Evolutionary conservation across 2,888 invertebrate species (phyloP), one percentile per base, ranked within the genome.

Genomic region (Callyntrura sp.): DNA sequence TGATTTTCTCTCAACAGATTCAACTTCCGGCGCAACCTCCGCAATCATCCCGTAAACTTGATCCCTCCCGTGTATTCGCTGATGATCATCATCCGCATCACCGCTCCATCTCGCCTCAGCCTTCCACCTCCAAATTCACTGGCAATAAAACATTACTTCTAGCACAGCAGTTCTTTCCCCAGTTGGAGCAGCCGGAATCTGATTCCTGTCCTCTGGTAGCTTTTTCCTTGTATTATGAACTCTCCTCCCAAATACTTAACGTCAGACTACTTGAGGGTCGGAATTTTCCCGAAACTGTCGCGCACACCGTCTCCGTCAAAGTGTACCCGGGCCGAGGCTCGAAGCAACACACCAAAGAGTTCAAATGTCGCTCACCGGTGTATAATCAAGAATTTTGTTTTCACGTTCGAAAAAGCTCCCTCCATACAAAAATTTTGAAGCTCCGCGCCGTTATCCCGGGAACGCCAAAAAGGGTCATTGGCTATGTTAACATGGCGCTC

Each of bases 351-450:
- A 93, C 92, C 3, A 91, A 91, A 73, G 93, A 92, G 28, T 89
- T 88, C 28, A 81, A 90, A 55, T 89, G 84, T 2, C 68, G 86
- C n/a, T 90, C 88, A 17, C 93, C 93, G 20, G 91, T 92, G 51
- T 92, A 92, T 82, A 93, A 93, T 78, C 90, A 92, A 57, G 93
- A 93, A 78, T 93, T 93, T 85, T 92, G 91, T 60, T 93, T 92
- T 65, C 92, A 93, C 51, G 91, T 93, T 9, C 88, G 93, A 25
- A 92, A 91, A 65, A 60, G 88, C 43, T 91, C 92, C 0, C 62
- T 93, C 0, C 91, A 91, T 35, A 93, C 93, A 6, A 93, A 92
- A 90, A 90, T 93, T 20, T 70, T 93, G 9, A 93, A 92, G 62
- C 35, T 93, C 17, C 89, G 92, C 60, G 93, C 92, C 4, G 81